Evolutionary conservation across 2,113 vertebrate species (phyloP).

Genomic region (Eolophus roseicapilla): DNA sequence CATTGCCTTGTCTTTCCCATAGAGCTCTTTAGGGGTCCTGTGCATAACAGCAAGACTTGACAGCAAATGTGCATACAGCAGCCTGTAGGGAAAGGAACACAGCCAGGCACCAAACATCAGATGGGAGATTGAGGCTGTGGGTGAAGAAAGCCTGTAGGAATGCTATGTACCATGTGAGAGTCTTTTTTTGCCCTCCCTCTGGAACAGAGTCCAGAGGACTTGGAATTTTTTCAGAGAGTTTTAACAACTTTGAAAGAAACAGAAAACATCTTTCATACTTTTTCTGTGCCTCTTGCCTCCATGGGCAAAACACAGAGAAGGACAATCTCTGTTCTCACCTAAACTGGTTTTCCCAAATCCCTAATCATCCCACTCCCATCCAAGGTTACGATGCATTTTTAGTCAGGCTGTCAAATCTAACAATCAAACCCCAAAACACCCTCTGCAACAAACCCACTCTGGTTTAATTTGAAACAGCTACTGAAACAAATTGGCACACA

Average conservation of each 20-base stretch:
- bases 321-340: not conserved
- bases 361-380: not conserved
- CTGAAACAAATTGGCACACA: not conserved
- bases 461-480: not conserved
- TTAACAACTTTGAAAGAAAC: not conserved
- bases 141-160: not conserved
- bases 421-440: not conserved
- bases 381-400: not conserved
- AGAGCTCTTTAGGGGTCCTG: not conserved
- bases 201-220: not conserved
- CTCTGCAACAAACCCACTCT: not conserved
- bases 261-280: not conserved
- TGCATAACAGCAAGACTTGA: not conserved
- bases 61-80: not conserved
- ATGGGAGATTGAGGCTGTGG: not conserved
- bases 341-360: not conserved
- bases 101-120: not conserved
- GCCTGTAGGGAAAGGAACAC: not conserved
- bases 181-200: not conserved
- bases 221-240: not conserved
- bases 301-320: not conserved
- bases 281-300: not conserved
- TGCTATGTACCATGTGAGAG: not conserved
- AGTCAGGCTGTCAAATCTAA: not conserved
- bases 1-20: not conserved